A percentile compares a stretch with the other conserved stretches of the same genome.
phyloP scores from a whole-genome alignment of 2,888 invertebrate species.

The Eulithis testata region DNA sequence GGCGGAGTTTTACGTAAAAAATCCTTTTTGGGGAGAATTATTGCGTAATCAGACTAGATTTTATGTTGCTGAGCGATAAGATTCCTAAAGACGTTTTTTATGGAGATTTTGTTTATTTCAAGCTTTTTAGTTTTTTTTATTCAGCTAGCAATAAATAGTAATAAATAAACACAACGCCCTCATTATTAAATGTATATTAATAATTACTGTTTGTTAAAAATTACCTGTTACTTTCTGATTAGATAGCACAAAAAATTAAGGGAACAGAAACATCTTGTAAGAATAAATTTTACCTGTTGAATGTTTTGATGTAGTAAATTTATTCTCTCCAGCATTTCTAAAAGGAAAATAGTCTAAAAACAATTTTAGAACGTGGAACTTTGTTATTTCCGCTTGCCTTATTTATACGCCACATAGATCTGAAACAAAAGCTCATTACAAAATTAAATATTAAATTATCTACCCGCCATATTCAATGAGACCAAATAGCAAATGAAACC shows the following conservation, averaged over 20 bases:
- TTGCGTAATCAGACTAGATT: constrained; percentile 18
- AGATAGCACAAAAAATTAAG: no score
- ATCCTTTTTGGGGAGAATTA: constrained; percentile 30
- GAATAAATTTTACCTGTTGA: no score
- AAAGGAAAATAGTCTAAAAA: no score
- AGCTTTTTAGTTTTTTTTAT: not conserved
- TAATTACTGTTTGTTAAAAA: no score
- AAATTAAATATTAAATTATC: not conserved
- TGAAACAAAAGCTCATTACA: constrained; percentile 41
- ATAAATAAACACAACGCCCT: no score
- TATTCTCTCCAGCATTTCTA: no score
- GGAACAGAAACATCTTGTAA: no score
- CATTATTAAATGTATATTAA: no score
- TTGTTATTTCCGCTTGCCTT: constrained; percentile 14
- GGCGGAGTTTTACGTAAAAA: constrained; percentile 32
- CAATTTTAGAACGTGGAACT: no score
- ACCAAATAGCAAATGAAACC: no score
- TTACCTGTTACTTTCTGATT: no score
- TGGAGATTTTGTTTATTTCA: constrained; percentile 3
- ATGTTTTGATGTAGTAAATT: no score
- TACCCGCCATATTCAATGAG: not conserved
- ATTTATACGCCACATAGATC: constrained; percentile 58
- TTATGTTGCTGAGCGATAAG: constrained; percentile 14
- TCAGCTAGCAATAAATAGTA: not conserved
- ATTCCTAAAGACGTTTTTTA: not conserved